These are phyloP conservation scores for Macrosiphum euphorbiae DNA, from an alignment of 2,888 invertebrate genomes.

Conservation along the genomic window DNA sequence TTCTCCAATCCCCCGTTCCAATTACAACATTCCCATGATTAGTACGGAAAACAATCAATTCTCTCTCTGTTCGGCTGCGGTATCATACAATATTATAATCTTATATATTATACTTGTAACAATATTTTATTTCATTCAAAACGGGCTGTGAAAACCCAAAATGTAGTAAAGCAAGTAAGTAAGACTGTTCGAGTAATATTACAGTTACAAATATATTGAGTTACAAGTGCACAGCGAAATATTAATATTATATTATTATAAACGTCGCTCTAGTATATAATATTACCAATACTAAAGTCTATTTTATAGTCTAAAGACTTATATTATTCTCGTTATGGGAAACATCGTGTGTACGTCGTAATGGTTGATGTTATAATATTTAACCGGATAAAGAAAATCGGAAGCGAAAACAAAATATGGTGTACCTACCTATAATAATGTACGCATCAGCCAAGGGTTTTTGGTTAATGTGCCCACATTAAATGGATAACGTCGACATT, in stretches of 20 bases:
- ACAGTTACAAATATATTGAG: no score
- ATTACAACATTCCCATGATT: not conserved
- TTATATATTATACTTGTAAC: not conserved
- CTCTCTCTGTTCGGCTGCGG: not conserved
- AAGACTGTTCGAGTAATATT: no score
- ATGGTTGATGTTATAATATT: not conserved
- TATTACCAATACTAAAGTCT: not conserved
- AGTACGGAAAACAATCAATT: not conserved
- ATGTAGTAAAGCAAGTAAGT: no score
- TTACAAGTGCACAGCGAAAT: no score
- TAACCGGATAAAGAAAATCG: not conserved
- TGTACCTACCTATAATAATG: not conserved
- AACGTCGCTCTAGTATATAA: not conserved
- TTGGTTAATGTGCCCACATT: slow-evolving; percentile 7
- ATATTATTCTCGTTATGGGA: not conserved
- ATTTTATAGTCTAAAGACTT: not conserved
- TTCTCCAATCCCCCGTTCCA: not conserved
- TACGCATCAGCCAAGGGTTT: not conserved
- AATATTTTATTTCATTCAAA: not conserved
- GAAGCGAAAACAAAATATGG: not conserved
- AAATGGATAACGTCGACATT: slow-evolving; percentile 12
- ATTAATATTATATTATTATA: no score
- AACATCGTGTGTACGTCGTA: not conserved
- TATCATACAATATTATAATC: no score
- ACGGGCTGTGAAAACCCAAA: no score